Conservation (phyloP, 2,797 vertebrate genomes). For the Poecilia picta region DNA sequence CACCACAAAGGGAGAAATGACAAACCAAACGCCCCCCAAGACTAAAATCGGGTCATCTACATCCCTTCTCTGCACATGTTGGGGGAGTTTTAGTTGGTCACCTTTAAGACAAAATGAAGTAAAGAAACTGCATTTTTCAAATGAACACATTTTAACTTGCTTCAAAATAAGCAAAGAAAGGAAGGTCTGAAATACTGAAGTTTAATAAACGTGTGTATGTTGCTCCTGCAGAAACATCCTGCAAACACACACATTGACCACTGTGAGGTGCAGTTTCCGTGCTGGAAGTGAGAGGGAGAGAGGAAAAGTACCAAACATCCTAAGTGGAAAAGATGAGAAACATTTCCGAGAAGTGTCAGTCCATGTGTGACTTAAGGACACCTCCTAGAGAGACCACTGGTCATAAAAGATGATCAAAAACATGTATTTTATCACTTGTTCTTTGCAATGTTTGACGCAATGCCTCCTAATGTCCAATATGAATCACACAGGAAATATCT, state of each 20-base stretch:
- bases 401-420: constrained; percentile 8
- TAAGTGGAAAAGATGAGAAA: constrained; percentile 37
- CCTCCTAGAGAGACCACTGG: constrained; percentile 14
- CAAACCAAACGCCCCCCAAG: neutral
- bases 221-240: neutral
- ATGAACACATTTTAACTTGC: neutral
- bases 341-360: constrained; percentile 58
- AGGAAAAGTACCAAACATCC: constrained; percentile 62
- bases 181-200: neutral
- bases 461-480: neutral
- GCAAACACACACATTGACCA: constrained; percentile 27
- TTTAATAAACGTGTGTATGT: neutral
- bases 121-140: neutral
- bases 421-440: neutral
- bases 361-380: constrained; percentile 25
- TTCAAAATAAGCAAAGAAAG: neutral
- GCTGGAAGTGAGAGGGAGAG: neutral
- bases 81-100: neutral
- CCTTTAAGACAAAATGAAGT: neutral
- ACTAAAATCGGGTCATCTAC: neutral
- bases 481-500: neutral
- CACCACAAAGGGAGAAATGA: neutral
- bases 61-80: neutral
- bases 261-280: constrained; percentile 37
- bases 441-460: neutral